A percentile compares a stretch with the other conserved stretches of the same genome.
Evolutionary conservation across 2,113 vertebrate genomes (phyloP).

Genomic region (Toxotes jaculatrix): DNA sequence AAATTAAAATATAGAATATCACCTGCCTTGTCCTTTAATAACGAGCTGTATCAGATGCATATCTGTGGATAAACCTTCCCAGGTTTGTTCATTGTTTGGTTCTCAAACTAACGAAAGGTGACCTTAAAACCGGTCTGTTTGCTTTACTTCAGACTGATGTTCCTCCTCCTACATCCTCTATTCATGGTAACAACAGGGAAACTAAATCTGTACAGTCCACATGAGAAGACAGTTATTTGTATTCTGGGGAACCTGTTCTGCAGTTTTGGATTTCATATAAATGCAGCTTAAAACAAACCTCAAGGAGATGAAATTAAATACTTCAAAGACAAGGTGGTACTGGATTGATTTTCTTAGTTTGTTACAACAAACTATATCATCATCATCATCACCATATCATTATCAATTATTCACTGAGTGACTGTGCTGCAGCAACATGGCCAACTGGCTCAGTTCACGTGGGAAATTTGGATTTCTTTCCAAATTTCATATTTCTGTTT

Average conservation of each 20-base stretch:
- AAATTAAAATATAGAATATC: neutral
- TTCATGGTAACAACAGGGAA: neutral
- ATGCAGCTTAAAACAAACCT: neutral
- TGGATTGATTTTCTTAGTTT: slow-evolving; percentile 29
- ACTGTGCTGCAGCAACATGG: neutral
- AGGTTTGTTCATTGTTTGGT: neutral
- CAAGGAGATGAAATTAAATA: neutral
- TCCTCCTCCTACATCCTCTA: too few relatives aligned
- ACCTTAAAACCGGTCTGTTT: neutral
- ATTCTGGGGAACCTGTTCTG: neutral
- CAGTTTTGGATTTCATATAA: neutral
- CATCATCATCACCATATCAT: too few relatives aligned
- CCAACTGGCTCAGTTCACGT: neutral
- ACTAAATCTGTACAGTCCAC: neutral
- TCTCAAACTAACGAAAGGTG: neutral
- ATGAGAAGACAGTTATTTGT: neutral
- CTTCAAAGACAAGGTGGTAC: neutral
- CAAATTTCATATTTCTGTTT: neutral
- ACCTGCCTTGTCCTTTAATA: neutral
- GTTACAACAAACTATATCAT: slow-evolving; percentile 15
- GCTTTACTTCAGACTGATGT: neutral
- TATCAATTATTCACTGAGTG: slow-evolving; percentile 5
- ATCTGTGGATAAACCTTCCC: neutral
- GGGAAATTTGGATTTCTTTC: neutral
- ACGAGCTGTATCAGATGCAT: too few relatives aligned